Conservation (phyloP, 92 coral and sea anemone species). For the Hydrozoanthus gracilis region DNA sequence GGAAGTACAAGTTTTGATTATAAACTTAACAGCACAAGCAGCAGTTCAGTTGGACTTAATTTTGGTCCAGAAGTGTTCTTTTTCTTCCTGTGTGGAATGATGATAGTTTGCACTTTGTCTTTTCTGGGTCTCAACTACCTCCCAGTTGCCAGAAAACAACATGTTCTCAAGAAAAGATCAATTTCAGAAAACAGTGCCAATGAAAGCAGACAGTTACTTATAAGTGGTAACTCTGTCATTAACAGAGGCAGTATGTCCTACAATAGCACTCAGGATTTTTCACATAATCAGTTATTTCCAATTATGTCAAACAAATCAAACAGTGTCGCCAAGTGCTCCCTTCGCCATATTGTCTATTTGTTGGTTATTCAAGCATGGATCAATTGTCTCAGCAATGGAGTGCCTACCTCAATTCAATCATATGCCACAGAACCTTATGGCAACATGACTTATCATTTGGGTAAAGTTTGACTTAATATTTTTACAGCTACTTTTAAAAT, state of each 20-base stretch:
- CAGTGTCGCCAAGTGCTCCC: conserved; percentile 15
- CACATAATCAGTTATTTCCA: conserved; percentile 19
- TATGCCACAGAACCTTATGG: conserved; percentile 93
- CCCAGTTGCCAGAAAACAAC: conserved; percentile 82
- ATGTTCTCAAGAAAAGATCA: conserved; percentile 33
- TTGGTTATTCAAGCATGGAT: conserved; percentile 81
- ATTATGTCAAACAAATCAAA: conserved; percentile 1
- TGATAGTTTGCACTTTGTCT: conserved; percentile 78
- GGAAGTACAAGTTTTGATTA: neutral
- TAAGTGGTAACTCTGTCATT: conserved; percentile 4
- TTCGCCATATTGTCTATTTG: conserved; percentile 55
- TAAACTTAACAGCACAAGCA: neutral
- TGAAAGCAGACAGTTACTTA: conserved; percentile 46
- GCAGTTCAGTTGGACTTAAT: conserved; percentile 42
- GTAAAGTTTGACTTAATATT: conserved; percentile 43
- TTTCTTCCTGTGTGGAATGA: conserved; percentile 80
- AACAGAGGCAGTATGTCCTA: conserved; percentile 11
- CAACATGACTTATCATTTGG: conserved; percentile 79
- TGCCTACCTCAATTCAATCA: conserved; percentile 70
- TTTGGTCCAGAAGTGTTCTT: conserved; percentile 86
- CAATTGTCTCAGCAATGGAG: conserved; percentile 83
- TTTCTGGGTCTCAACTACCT: conserved; percentile 83
- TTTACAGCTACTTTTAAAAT: no score
- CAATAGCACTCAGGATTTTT: neutral
- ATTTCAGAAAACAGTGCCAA: conserved; percentile 23